Percentiles rank a stretch among this genome's conserved stretches.
These are phyloP conservation scores for Cebus imitator DNA, from an alignment of 2,113 vertebrate genomes.

Conservation along the genomic window DNA sequence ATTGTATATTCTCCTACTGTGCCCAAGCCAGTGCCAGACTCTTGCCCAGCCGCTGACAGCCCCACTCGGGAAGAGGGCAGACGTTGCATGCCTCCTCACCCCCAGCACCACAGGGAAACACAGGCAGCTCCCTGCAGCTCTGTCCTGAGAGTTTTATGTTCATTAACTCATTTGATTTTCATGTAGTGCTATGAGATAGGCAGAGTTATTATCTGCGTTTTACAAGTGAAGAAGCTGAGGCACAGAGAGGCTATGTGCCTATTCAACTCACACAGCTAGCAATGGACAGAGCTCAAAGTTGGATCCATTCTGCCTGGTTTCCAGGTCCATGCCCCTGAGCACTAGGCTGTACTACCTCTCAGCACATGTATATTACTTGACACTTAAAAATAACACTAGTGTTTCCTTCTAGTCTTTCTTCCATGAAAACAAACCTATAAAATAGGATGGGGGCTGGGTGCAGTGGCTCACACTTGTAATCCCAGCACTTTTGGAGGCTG, in stretches of 20 bases:
- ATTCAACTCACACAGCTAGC: background rate
- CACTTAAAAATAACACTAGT: background rate
- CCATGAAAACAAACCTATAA: background rate
- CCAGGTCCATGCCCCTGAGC: background rate
- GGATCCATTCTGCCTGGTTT: background rate
- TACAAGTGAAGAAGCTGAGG: background rate
- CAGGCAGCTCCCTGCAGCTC: background rate
- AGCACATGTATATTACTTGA: background rate
- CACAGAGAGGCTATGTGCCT: background rate
- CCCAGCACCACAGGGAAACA: background rate
- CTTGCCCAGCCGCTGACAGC: background rate
- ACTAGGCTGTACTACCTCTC: background rate
- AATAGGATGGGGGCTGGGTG: too few relatives aligned
- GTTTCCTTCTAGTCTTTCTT: background rate
- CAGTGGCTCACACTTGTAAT: too few relatives aligned
- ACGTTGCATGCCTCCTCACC: background rate
- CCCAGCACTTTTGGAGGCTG: too few relatives aligned
- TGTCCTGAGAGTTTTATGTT: background rate
- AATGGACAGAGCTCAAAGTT: background rate
- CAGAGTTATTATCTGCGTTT: background rate
- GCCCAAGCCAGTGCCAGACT: background rate
- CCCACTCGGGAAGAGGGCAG: too few relatives aligned
- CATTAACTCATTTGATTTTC: background rate
- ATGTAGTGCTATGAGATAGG: background rate
- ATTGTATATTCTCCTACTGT: background rate